Evolutionary conservation across 2,888 invertebrate species (phyloP).

Genomic region (Cremastinae sp.): DNA sequence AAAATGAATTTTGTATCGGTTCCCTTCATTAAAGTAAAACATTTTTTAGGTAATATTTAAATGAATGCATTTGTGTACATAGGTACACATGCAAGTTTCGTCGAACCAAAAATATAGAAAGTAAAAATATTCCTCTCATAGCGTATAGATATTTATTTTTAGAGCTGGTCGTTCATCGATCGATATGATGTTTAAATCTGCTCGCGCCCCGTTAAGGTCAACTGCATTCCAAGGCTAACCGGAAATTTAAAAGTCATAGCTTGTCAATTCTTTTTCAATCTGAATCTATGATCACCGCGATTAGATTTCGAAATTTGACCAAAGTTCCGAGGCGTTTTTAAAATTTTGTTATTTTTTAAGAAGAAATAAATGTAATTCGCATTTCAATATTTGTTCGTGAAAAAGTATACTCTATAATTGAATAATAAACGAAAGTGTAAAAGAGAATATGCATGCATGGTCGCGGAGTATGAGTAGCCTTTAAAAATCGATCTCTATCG

Average conservation of each 20-base stretch:
- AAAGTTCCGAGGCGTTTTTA: slow-evolving; percentile 13
- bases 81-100: not conserved
- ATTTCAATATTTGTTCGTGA: no score
- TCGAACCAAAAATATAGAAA: slow-evolving; percentile 27
- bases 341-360: no score
- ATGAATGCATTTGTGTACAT: slow-evolving; percentile 10
- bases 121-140: slow-evolving; percentile 32
- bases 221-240: slow-evolving; percentile 47
- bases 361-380: no score
- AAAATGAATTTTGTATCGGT: no score
- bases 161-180: slow-evolving; percentile 30
- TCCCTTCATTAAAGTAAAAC: no score
- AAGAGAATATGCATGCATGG: no score
- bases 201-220: slow-evolving; percentile 12
- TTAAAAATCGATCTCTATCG: no score
- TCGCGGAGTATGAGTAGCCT: no score
- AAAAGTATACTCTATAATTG: no score
- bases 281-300: slow-evolving; percentile 9
- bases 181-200: slow-evolving; percentile 16
- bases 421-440: no score
- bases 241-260: slow-evolving; percentile 23
- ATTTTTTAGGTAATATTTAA: not conserved
- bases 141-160: slow-evolving; percentile 30
- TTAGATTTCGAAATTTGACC: slow-evolving; percentile 19
- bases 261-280: slow-evolving; percentile 2